Base-by-base conservation (phyloP, 2,797 vertebrate species). In the Chloroceryle inda region DNA sequence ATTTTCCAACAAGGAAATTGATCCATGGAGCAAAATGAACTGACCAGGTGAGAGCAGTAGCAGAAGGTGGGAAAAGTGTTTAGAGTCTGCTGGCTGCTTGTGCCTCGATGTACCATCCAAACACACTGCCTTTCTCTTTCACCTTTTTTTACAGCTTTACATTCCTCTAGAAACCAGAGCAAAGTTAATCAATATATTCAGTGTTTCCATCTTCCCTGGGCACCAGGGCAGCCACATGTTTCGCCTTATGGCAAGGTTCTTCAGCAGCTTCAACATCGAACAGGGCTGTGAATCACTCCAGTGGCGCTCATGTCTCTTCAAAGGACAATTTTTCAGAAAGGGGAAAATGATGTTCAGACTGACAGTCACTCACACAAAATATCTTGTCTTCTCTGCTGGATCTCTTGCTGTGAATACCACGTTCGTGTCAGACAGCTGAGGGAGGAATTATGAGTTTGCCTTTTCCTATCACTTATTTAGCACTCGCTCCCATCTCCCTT, bases 401-500 rank as follows among this genome's bases (percentile, higher is more conserved):
- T 67, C 6, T 71, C 40, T 61, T 90, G 71, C 77, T 93, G 83
- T 58, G 82, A 92, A 23, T 55, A 63, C 59, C 44, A 71, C 1
- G 2, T 23, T 88, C 49, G 15, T 71, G 66, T 86, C 77, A 92
- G 67, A 17, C 2, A 0, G 45, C 61, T 56, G 68, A 77, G 31
- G 76, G 23, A 94, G 59, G 52, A 91, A 79, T 63, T 27, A 45
- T 2, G n/a, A 84, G 26, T 82, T 92, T 67, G 27, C 24, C 29
- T 90, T 86, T 64, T 27, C 56, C 56, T 64, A 40, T 74, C 59
- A 38, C 69, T 96, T 94, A 49, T 66, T 91, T 88, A 81, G 13
- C 62, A 58, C 42, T 45, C 0, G 0, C 33, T 92, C 37, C 84
- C 31, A 24, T 62, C 42, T 76, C 61, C 20, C 35, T 61, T 79